Evolutionary conservation across 2,797 vertebrate genomes (phyloP).

Genomic region (Tenualosa thibaudeaui): DNA sequence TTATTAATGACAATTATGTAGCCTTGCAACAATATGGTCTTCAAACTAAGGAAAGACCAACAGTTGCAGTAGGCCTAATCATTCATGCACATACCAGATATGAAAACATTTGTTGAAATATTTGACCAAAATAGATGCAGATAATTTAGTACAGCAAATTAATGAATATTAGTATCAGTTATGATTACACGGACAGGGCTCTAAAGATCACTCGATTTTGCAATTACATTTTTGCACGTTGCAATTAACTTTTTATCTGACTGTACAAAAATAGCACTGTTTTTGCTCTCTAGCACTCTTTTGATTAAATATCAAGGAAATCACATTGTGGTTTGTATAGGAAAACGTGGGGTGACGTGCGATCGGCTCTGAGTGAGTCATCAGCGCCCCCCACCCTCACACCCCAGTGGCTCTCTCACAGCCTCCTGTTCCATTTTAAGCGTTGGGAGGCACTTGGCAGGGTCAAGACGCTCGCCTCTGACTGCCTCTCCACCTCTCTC

Average conservation of each 20-base stretch:
- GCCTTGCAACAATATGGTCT: too few relatives aligned
- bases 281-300: neutral
- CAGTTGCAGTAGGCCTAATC: too few relatives aligned
- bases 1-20: too few relatives aligned
- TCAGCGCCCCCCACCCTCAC: neutral
- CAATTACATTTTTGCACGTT: neutral
- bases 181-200: neutral
- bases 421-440: conserved; percentile 31
- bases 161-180: neutral
- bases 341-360: neutral
- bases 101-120: too few relatives aligned
- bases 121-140: too few relatives aligned
- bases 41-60: too few relatives aligned
- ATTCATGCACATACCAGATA: too few relatives aligned
- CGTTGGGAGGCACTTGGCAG: conserved; percentile 35
- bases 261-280: neutral
- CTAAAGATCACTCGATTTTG: neutral
- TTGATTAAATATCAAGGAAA: neutral
- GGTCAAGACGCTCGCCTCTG: conserved; percentile 39
- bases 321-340: neutral
- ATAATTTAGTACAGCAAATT: neutral
- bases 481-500: conserved; percentile 37
- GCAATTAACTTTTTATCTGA: neutral
- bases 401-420: conserved; percentile 30
- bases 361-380: neutral